Evolutionary conservation across 2,797 vertebrate species (phyloP).

Genomic region (Protonibea diacanthus): DNA sequence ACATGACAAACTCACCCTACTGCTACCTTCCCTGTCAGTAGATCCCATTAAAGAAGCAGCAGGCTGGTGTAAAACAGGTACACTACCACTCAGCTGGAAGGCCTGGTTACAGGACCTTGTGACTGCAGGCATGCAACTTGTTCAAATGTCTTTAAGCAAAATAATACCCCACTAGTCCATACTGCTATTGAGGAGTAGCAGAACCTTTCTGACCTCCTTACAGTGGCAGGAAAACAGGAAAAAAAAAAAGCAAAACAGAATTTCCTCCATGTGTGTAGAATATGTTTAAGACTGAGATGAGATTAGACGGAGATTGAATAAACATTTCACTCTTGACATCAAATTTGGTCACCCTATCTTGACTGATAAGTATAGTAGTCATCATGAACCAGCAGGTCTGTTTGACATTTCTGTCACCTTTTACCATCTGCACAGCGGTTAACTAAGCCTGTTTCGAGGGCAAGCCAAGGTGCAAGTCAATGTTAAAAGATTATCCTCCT

Average conservation of each 20-base stretch:
- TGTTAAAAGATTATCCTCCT: constrained; percentile 43
- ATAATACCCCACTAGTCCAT: not conserved
- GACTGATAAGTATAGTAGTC: constrained; percentile 17
- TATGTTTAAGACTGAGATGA: not conserved
- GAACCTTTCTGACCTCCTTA: not conserved
- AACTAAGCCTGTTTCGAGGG: constrained; percentile 33
- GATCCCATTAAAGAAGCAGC: constrained; percentile 61
- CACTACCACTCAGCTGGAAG: constrained; percentile 35
- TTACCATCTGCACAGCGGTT: constrained; percentile 43
- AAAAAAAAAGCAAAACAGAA: not conserved
- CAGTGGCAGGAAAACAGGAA: not conserved
- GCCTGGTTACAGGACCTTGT: constrained; percentile 24
- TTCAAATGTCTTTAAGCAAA: constrained; percentile 31
- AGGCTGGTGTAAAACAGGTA: constrained; percentile 44
- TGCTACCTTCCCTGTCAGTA: constrained; percentile 48
- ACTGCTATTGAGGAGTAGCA: not conserved
- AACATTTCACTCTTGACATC: constrained; percentile 12
- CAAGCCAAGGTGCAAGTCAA: constrained; percentile 48
- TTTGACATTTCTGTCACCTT: constrained; percentile 40
- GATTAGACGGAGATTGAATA: constrained; percentile 16
- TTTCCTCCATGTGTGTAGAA: not conserved
- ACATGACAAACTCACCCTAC: constrained; percentile 50
- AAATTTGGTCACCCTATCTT: constrained; percentile 5
- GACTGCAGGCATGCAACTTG: constrained; percentile 30
- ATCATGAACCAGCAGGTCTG: constrained; percentile 3